Percentiles rank a stretch among this genome's conserved stretches.
These are phyloP conservation scores for Malacoctenus gilli DNA, from an alignment of 2,797 vertebrate genomes.

Conservation along the genomic window DNA sequence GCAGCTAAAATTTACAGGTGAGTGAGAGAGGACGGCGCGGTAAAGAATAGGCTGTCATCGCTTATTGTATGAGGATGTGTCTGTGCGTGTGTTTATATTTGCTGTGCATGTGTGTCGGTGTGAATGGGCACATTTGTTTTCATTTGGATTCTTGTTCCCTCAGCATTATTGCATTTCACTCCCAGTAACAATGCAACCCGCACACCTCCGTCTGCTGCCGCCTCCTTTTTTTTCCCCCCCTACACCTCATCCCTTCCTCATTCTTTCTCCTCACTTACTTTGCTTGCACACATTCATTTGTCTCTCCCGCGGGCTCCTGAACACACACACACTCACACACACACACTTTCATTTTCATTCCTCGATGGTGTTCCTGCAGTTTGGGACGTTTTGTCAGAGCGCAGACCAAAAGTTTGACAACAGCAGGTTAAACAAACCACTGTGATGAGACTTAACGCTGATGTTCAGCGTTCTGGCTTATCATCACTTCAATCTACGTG, in stretches of 20 bases:
- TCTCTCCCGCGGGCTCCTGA: slow-evolving; percentile 10
- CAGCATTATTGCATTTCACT: slow-evolving; percentile 57
- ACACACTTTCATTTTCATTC: background rate
- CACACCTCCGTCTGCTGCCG: slow-evolving; percentile 8
- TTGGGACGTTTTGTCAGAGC: slow-evolving; percentile 16
- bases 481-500: too few species aligned
- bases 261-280: background rate
- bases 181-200: slow-evolving; percentile 42
- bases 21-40: slow-evolving; percentile 43
- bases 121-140: slow-evolving; percentile 78
- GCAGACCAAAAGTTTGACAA: slow-evolving; percentile 2
- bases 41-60: slow-evolving; percentile 50
- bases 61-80: slow-evolving; percentile 23
- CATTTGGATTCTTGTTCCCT: slow-evolving; percentile 74
- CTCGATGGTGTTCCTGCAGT: background rate
- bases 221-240: slow-evolving; percentile 11
- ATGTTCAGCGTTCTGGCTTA: too few species aligned
- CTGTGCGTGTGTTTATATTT: slow-evolving; percentile 20
- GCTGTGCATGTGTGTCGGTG: slow-evolving; percentile 39
- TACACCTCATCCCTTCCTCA: slow-evolving; percentile 1
- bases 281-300: slow-evolving; percentile 7
- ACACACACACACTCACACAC: background rate
- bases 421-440: slow-evolving; percentile 5
- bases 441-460: slow-evolving; percentile 23
- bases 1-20: slow-evolving; percentile 53